Conservation (phyloP, 2,113 vertebrate genomes). For the Eleginops maclovinus region DNA sequence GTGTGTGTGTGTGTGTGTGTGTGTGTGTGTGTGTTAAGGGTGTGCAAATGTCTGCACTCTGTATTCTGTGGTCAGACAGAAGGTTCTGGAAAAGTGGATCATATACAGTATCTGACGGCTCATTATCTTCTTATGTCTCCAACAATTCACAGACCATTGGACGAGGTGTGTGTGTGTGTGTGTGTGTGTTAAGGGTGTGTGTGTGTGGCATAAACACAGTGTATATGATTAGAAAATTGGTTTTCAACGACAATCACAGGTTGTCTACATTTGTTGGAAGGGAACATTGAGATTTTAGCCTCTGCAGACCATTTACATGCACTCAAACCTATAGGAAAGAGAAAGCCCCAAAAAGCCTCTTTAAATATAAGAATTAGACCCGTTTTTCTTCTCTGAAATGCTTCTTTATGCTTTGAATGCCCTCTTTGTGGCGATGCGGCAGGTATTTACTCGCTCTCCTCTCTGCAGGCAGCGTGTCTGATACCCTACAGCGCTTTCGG, state of each 20-base stretch:
- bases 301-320: too few species aligned
- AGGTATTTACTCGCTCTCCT: neutral
- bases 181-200: slow-evolving; percentile 15
- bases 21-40: slow-evolving; percentile 32
- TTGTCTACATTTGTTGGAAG: too few species aligned
- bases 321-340: too few species aligned
- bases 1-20: slow-evolving; percentile 32
- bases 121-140: slow-evolving; percentile 74
- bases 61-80: slow-evolving; percentile 70
- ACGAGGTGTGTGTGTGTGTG: slow-evolving; percentile 16
- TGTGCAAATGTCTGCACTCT: too few species aligned
- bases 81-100: slow-evolving; percentile 73
- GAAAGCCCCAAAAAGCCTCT: too few species aligned
- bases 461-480: neutral
- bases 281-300: too few species aligned
- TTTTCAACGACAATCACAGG: neutral
- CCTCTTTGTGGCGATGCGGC: neutral
- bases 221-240: neutral
- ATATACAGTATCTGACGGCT: slow-evolving; percentile 60
- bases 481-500: neutral
- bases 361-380: too few species aligned
- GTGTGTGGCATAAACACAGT: neutral
- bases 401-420: neutral
- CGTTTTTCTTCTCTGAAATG: too few species aligned
- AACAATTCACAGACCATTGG: slow-evolving; percentile 53